phyloP scores from a whole-genome alignment of 2,888 invertebrate species.

The Drosophila testacea region DNA sequence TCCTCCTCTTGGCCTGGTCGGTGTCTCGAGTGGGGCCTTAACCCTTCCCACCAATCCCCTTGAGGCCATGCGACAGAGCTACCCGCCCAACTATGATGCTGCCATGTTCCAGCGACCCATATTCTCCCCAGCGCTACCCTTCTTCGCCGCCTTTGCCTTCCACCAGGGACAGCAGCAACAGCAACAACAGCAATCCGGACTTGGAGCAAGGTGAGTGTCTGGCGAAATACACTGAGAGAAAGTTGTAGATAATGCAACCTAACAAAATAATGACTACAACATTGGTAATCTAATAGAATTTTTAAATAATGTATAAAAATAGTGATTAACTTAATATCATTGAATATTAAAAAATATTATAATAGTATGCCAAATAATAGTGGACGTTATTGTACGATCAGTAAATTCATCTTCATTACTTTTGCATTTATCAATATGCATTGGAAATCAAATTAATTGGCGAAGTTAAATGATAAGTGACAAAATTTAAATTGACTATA shows the following conservation, averaged over 20 bases:
- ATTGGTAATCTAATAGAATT: not conserved
- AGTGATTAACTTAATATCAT: not conserved
- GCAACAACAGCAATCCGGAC: constrained; percentile 83
- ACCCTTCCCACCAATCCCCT: constrained; percentile 69
- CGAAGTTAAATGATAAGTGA: not conserved
- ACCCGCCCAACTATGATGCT: constrained; percentile 84
- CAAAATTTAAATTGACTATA: too few species aligned
- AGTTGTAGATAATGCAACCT: too few species aligned
- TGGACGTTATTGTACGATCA: too few species aligned
- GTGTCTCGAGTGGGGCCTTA: constrained; percentile 46
- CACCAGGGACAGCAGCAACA: constrained; percentile 84
- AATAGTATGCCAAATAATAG: too few species aligned
- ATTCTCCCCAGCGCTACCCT: constrained; percentile 84
- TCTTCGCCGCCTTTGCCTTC: constrained; percentile 85
- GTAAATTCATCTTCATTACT: too few species aligned
- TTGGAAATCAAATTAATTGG: not conserved
- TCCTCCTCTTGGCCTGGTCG: constrained; percentile 56
- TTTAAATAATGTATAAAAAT: not conserved
- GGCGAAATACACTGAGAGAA: constrained; percentile 1
- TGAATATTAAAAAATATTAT: too few species aligned
- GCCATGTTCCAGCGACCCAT: constrained; percentile 84
- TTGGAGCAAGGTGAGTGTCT: constrained; percentile 77
- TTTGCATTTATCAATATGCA: too few species aligned
- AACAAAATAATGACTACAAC: too few species aligned
- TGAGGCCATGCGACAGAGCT: constrained; percentile 86